These are phyloP conservation scores for Rhea americana DNA, from an alignment of 2,113 vertebrate genomes.

Conservation along the genomic window DNA sequence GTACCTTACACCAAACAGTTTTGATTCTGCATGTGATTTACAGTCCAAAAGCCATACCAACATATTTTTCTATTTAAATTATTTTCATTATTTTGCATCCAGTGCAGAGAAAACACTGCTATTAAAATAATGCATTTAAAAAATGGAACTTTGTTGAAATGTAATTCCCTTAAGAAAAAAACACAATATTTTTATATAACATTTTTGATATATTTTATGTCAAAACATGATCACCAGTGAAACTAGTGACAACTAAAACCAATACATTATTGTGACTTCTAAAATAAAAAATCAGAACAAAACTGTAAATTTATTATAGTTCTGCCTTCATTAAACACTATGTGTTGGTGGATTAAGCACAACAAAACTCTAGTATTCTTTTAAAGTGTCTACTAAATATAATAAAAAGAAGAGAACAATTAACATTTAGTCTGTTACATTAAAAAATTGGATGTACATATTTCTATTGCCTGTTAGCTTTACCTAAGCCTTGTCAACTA, in stretches of 20 bases:
- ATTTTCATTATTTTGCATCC: constrained; percentile 3
- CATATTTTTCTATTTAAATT: neutral
- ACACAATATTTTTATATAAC: constrained; percentile 25
- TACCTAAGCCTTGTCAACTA: constrained; percentile 82
- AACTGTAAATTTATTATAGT: constrained; percentile 87
- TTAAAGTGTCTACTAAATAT: constrained; percentile 89
- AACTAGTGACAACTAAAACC: constrained; percentile 61
- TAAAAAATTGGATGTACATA: constrained; percentile 82
- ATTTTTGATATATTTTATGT: constrained; percentile 63
- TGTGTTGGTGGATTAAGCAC: constrained; percentile 84
- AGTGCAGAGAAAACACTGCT: constrained; percentile 47
- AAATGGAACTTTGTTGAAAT: neutral
- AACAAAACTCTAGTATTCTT: constrained; percentile 84
- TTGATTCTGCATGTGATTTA: constrained; percentile 24
- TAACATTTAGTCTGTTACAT: constrained; percentile 83
- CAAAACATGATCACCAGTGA: constrained; percentile 55
- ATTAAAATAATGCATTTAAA: constrained; percentile 47
- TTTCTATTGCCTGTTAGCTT: constrained; percentile 94
- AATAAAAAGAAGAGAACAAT: constrained; percentile 84
- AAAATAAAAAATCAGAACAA: constrained; percentile 88
- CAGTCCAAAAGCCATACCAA: neutral
- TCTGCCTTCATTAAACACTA: constrained; percentile 83
- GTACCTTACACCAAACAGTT: neutral
- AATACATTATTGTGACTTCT: constrained; percentile 73
- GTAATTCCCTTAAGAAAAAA: constrained; percentile 16